Conservation (phyloP, 2,888 invertebrate genomes). For the Polia nebulosa region DNA sequence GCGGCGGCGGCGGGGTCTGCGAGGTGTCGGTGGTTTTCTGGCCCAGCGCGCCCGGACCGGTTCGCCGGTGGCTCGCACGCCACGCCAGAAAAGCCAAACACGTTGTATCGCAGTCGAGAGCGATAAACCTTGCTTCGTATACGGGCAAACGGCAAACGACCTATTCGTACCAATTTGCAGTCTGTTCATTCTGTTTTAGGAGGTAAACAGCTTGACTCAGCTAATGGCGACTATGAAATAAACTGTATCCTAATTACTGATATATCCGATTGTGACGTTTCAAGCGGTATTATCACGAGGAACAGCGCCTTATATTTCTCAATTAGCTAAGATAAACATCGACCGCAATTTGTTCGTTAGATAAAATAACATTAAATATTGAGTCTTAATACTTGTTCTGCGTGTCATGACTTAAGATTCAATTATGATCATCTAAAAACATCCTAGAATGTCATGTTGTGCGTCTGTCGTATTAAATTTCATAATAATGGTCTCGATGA, state of each 20-base stretch:
- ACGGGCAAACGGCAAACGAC: slow-evolving; percentile 84
- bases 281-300: slow-evolving; percentile 35
- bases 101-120: slow-evolving; percentile 82
- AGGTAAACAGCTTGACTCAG: slow-evolving; percentile 61
- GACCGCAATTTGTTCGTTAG: slow-evolving; percentile 54
- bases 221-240: slow-evolving; percentile 65
- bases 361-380: slow-evolving; percentile 57
- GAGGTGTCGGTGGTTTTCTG: slow-evolving; percentile 90
- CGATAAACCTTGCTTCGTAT: slow-evolving; percentile 87
- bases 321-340: slow-evolving; percentile 63
- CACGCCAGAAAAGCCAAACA: slow-evolving; percentile 85
- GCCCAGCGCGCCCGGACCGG: slow-evolving; percentile 89
- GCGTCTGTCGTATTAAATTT: background rate
- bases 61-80: slow-evolving; percentile 84
- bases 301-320: slow-evolving; percentile 48
- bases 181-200: slow-evolving; percentile 71
- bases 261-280: slow-evolving; percentile 38
- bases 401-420: slow-evolving; percentile 33
- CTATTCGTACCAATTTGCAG: slow-evolving; percentile 88
- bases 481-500: background rate
- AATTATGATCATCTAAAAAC: slow-evolving; percentile 39
- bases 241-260: slow-evolving; percentile 68
- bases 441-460: slow-evolving; percentile 34
- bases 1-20: slow-evolving; percentile 78
- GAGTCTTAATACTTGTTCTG: slow-evolving; percentile 42